Conservation (phyloP, 1,140 invertebrate genomes). For the Lepidotrigona ventralis region DNA sequence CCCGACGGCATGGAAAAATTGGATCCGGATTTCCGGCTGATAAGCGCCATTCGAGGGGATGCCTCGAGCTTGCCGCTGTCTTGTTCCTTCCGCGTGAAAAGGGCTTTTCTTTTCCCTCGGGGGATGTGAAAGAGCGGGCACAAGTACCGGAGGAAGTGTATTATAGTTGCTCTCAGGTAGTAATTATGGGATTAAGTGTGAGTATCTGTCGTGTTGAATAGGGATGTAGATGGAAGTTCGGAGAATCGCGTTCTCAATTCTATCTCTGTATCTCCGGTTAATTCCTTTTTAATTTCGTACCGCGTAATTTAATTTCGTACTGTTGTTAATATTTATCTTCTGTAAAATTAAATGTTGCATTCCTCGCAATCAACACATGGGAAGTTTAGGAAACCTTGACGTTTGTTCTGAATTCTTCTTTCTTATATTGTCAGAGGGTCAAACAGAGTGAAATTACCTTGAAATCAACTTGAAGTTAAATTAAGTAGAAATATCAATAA, state of each 20-base stretch:
- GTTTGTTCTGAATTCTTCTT: too few relatives aligned
- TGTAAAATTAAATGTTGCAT: too few relatives aligned
- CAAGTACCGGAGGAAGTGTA: not conserved
- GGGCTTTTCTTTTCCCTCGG: not conserved
- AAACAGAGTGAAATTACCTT: too few relatives aligned
- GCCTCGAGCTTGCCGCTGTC: not conserved
- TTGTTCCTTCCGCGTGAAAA: not conserved
- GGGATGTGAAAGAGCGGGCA: not conserved
- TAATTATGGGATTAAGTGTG: not conserved
- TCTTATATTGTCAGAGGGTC: too few relatives aligned
- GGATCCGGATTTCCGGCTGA: slow-evolving; percentile 28
- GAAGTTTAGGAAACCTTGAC: too few relatives aligned
- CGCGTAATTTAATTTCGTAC: too few relatives aligned
- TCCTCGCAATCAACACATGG: too few relatives aligned
- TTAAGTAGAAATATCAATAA: too few relatives aligned
- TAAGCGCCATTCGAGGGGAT: slow-evolving; percentile 6
- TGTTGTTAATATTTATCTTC: too few relatives aligned
- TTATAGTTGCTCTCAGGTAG: not conserved
- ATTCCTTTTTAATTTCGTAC: too few relatives aligned
- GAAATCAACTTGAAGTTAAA: too few relatives aligned
- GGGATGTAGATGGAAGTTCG: not conserved
- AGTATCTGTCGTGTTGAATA: not conserved
- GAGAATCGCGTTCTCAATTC: not conserved
- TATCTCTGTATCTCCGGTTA: not conserved
- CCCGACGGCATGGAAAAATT: slow-evolving; percentile 24